Evolutionary conservation across 2,797 vertebrate genomes (phyloP).

Genomic region (Galagoides demidoff): DNA sequence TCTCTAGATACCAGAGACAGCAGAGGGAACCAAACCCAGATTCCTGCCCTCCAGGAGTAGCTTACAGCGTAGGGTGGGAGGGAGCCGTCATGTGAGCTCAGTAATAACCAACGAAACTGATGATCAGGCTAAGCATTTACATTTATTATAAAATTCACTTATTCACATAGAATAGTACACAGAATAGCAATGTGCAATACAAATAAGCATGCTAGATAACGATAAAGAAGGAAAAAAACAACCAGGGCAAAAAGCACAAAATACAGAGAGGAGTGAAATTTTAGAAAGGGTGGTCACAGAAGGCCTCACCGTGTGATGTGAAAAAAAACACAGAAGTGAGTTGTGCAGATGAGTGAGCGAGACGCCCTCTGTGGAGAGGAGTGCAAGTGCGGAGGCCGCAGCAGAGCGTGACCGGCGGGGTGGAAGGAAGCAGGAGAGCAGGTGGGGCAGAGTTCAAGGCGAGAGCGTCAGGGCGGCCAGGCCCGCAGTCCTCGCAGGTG

Average conservation of each 20-base stretch:
- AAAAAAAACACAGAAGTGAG: not conserved
- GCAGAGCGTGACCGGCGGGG: not conserved
- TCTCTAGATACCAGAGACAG: not conserved
- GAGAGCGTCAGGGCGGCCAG: no score
- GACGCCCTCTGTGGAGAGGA: not conserved
- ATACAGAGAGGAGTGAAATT: not conserved
- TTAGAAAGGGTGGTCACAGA: not conserved
- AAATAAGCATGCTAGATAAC: not conserved
- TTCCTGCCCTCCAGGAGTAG: not conserved
- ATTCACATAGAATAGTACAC: not conserved
- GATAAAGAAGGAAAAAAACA: not conserved
- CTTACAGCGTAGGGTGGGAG: not conserved
- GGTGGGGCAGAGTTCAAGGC: no score
- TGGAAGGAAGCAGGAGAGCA: no score
- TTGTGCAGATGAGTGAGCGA: no score
- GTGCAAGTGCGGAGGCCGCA: not conserved
- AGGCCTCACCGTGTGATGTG: not conserved
- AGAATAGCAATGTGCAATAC: not conserved
- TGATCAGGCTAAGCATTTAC: not conserved
- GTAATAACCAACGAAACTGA: not conserved
- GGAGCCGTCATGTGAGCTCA: not conserved
- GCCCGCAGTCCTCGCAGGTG: no score
- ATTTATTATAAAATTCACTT: not conserved
- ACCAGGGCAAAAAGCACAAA: not conserved
- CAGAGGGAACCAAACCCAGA: not conserved